phyloP scores from a whole-genome alignment of 2,797 vertebrate species.

The Coilia nasus region DNA sequence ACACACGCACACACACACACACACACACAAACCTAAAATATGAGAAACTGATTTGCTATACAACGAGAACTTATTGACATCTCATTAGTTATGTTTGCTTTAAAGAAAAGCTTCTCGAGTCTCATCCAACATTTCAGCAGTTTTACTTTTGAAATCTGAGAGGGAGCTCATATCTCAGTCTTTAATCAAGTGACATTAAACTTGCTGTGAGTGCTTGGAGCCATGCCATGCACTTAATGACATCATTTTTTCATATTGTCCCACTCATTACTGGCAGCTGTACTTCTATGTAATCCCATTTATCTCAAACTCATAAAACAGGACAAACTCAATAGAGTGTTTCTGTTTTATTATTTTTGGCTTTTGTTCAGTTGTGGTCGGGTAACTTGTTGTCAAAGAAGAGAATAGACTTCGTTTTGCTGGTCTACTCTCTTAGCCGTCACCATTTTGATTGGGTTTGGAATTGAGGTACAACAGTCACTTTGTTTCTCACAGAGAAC shows the following conservation, averaged over 20 bases:
- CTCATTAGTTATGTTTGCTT: neutral
- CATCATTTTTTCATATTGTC: too few relatives aligned
- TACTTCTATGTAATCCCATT: neutral
- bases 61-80: neutral
- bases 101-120: neutral
- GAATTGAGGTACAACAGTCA: slow-evolving; percentile 2
- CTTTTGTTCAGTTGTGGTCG: neutral
- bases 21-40: neutral
- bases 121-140: neutral
- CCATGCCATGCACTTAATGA: too few relatives aligned
- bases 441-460: slow-evolving; percentile 9
- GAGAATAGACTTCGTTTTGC: neutral
- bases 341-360: neutral
- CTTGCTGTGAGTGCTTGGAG: too few relatives aligned
- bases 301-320: neutral
- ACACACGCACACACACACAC: neutral
- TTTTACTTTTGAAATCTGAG: neutral
- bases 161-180: too few relatives aligned
- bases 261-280: too few relatives aligned
- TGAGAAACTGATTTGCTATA: neutral
- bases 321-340: neutral
- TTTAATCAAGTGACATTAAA: too few relatives aligned
- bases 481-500: neutral
- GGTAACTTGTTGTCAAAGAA: neutral
- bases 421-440: neutral